phyloP scores from a whole-genome alignment of 2,888 invertebrate genomes.

The Pseudeuparius sepicola region DNA sequence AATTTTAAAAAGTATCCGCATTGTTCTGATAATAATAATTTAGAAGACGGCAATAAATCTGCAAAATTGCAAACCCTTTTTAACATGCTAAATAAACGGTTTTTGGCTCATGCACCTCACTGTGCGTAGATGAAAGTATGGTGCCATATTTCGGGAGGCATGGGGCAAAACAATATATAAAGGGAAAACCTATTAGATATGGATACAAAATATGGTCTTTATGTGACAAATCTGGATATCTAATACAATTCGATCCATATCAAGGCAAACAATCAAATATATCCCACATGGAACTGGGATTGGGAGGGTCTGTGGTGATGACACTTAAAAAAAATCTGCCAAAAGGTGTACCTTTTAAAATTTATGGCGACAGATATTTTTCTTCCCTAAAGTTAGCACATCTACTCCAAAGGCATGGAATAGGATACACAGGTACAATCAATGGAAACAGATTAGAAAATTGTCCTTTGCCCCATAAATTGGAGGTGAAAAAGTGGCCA shows the following conservation, averaged over 20 bases:
- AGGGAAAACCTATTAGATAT: constrained; percentile 17
- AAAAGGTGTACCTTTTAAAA: constrained; percentile 20
- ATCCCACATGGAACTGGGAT: constrained; percentile 16
- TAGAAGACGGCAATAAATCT: constrained; percentile 15
- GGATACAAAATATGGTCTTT: constrained; percentile 19
- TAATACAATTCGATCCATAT: constrained; percentile 17
- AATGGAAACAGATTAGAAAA: constrained; percentile 19
- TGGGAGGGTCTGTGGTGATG: constrained; percentile 21
- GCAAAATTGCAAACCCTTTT: constrained; percentile 16
- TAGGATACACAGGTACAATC: constrained; percentile 20
- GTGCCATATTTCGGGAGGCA: constrained; percentile 18
- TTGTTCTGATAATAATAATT: constrained; percentile 16
- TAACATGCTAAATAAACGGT: constrained; percentile 16
- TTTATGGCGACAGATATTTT: constrained; percentile 20
- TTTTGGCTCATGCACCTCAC: constrained; percentile 10
- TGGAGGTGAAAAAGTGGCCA: too few relatives aligned
- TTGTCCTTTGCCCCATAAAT: too few relatives aligned
- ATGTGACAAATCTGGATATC: constrained; percentile 16
- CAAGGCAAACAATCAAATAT: constrained; percentile 15
- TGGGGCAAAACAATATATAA: constrained; percentile 15
- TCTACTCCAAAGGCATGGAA: constrained; percentile 13
- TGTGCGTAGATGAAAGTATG: constrained; percentile 18
- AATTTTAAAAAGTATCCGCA: constrained; percentile 13
- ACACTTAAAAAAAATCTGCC: constrained; percentile 19
- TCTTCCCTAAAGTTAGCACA: constrained; percentile 19